Percentiles rank a stretch among this genome's conserved stretches.
phyloP scores from a whole-genome alignment of 2,113 vertebrate genomes.

The Blennius ocellaris region DNA sequence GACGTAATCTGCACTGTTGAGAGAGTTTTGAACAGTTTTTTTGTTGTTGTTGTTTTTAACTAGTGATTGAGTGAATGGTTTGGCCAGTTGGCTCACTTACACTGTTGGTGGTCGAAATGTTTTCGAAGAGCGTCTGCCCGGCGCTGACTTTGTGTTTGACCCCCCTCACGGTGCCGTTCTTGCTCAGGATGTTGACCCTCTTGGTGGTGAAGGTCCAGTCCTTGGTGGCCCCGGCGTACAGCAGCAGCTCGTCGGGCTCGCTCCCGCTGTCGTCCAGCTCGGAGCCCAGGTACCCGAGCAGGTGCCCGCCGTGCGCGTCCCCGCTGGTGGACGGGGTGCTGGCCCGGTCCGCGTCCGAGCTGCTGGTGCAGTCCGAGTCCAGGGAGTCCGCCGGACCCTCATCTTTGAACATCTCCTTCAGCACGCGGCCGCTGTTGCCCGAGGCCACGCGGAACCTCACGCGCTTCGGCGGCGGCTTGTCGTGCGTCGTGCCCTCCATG shows the following conservation, averaged over 20 bases:
- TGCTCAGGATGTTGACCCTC: constrained; percentile 96
- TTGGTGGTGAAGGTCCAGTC: constrained; percentile 89
- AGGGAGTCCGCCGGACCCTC: constrained; percentile 87
- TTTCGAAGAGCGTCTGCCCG: constrained; percentile 94
- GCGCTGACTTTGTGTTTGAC: constrained; percentile 98
- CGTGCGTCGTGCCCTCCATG: constrained; percentile 83
- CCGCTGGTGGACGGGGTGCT: constrained; percentile 86
- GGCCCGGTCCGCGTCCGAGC: constrained; percentile 88
- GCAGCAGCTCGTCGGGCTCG: constrained; percentile 88
- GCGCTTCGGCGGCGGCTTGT: constrained; percentile 86
- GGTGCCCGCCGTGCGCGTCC: constrained; percentile 82
- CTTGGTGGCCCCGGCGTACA: constrained; percentile 87
- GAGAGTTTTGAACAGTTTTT: too few species aligned
- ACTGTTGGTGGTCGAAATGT: constrained; percentile 87
- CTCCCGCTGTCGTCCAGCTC: constrained; percentile 88
- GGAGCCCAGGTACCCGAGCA: constrained; percentile 81
- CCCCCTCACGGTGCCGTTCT: constrained; percentile 96
- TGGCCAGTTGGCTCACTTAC: constrained; percentile 79
- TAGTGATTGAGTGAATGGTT: too few species aligned
- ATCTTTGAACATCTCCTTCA: constrained; percentile 94
- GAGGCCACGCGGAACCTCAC: constrained; percentile 96
- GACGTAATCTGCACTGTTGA: too few species aligned
- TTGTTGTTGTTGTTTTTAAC: too few species aligned
- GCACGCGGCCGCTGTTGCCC: constrained; percentile 91
- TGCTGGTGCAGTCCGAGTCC: constrained; percentile 92